Evolutionary conservation across 2,113 vertebrate species (phyloP).

Genomic region (Camelus dromedarius): DNA sequence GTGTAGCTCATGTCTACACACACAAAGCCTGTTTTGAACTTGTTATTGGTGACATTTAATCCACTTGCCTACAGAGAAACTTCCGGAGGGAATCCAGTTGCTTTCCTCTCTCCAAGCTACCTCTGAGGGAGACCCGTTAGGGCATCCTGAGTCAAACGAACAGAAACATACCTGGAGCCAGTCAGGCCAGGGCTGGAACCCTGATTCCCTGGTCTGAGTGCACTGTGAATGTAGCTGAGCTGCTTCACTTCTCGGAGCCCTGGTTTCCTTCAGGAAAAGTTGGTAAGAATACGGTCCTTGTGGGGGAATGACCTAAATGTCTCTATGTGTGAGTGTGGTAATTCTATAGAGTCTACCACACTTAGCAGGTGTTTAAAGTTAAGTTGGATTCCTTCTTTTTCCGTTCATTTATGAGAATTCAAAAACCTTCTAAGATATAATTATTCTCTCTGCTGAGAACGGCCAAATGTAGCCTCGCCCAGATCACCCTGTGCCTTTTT

Average conservation of each 20-base stretch:
- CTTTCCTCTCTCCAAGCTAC: neutral
- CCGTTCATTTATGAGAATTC: neutral
- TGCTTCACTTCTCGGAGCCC: neutral
- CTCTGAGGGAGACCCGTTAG: neutral
- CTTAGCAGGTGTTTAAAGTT: neutral
- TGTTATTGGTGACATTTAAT: too few relatives aligned
- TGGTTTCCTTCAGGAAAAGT: neutral
- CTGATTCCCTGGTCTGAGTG: too few relatives aligned
- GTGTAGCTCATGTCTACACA: fast-evolving
- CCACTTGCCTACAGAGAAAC: neutral
- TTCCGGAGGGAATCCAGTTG: neutral
- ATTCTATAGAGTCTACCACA: neutral
- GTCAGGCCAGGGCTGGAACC: neutral
- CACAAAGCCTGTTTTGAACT: neutral
- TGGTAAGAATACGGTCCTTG: neutral
- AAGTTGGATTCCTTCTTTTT: neutral
- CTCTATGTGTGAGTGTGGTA: neutral
- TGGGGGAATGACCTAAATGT: neutral
- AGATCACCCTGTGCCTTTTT: neutral
- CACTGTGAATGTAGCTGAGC: neutral
- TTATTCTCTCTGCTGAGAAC: neutral
- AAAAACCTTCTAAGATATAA: neutral
- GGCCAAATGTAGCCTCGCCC: neutral
- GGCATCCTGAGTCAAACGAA: neutral
- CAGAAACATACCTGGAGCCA: neutral